Evolutionary conservation across 2,797 vertebrate species (phyloP).

Genomic region (Jordanella pulchra): DNA sequence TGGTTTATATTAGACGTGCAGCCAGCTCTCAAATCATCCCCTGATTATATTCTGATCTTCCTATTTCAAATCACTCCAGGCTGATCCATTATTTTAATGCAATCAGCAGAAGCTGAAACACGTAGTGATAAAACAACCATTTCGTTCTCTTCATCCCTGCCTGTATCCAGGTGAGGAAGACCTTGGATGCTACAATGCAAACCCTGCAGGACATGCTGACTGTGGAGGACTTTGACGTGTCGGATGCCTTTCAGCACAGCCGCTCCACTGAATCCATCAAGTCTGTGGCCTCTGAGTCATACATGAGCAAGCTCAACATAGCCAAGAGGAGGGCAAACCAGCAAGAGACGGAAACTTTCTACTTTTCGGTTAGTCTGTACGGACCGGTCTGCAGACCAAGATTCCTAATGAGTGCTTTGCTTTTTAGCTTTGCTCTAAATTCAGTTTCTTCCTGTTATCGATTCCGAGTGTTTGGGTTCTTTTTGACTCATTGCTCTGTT

Average conservation of each 20-base stretch:
- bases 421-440: constrained; percentile 3
- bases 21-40: constrained; percentile 12
- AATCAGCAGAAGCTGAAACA: background rate
- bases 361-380: constrained; percentile 88
- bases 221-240: constrained; percentile 97
- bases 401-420: background rate
- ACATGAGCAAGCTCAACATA: constrained; percentile 97
- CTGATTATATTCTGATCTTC: constrained; percentile 12
- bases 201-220: constrained; percentile 99
- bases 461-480: constrained; percentile 17
- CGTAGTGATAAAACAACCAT: background rate
- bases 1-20: constrained; percentile 41
- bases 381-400: background rate
- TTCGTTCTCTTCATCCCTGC: constrained; percentile 26
- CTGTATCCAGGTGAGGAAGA: constrained; percentile 90
- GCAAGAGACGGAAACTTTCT: constrained; percentile 98
- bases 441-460: constrained; percentile 33
- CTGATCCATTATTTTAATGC: constrained; percentile 25
- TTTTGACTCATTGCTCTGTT: constrained; percentile 30
- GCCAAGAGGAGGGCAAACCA: constrained; percentile 96
- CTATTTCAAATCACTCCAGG: constrained; percentile 27
- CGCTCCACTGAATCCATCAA: constrained; percentile 97
- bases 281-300: constrained; percentile 93
- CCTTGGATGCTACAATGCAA: constrained; percentile 98
- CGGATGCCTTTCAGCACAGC: constrained; percentile 97